These are phyloP conservation scores for Lutjanus erythropterus DNA, from an alignment of 2,113 vertebrate genomes.

Conservation along the genomic window DNA sequence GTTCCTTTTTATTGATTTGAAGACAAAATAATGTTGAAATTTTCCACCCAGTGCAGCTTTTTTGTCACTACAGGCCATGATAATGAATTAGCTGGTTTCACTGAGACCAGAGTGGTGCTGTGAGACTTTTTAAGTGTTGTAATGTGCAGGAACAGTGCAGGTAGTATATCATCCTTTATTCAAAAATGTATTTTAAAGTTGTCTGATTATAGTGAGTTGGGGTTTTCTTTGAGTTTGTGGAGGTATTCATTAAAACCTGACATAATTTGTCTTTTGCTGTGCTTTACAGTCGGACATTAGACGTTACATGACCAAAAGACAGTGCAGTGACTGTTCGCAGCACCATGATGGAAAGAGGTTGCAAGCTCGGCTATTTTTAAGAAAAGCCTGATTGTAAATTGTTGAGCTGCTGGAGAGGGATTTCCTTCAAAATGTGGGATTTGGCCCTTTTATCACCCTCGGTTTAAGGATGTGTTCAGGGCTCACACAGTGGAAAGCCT, in stretches of 20 bases:
- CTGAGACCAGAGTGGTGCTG: too few relatives aligned
- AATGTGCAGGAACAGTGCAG: too few relatives aligned
- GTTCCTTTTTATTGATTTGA: too few relatives aligned
- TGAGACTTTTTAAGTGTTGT: too few relatives aligned
- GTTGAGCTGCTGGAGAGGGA: background rate
- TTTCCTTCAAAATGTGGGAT: slow-evolving; percentile 37
- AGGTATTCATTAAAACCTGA: slow-evolving; percentile 12
- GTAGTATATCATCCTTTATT: too few relatives aligned
- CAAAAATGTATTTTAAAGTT: too few relatives aligned
- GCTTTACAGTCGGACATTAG: background rate
- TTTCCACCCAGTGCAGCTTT: too few relatives aligned
- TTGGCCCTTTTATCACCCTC: slow-evolving; percentile 42
- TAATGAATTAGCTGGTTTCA: too few relatives aligned
- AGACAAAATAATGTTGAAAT: too few relatives aligned
- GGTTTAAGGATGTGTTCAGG: slow-evolving; percentile 51
- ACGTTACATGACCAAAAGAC: background rate
- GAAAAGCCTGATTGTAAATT: slow-evolving; percentile 50
- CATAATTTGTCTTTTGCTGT: background rate
- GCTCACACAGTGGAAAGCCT: slow-evolving; percentile 61
- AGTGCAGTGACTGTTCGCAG: slow-evolving; percentile 1
- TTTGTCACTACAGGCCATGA: too few relatives aligned
- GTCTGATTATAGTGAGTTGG: slow-evolving; percentile 1
- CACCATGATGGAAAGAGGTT: background rate
- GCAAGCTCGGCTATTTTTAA: slow-evolving; percentile 19
- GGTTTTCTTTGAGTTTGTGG: slow-evolving; percentile 14